These are phyloP conservation scores for Musca domestica DNA, from an alignment of 1,140 invertebrate genomes.

Conservation along the genomic window DNA sequence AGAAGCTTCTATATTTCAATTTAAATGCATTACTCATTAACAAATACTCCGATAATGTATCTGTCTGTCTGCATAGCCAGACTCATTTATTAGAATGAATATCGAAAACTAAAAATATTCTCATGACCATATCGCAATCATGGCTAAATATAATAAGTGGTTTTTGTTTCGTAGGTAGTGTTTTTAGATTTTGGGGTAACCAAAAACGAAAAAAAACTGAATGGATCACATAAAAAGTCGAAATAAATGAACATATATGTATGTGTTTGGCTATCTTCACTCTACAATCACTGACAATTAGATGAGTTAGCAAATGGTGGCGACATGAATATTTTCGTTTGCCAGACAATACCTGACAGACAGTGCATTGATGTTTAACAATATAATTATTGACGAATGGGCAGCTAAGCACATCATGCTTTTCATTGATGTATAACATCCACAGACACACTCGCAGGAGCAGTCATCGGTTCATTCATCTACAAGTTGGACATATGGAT, in stretches of 20 bases:
- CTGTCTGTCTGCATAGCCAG: no score
- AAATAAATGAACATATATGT: no score
- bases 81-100: no score
- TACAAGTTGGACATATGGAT: no score
- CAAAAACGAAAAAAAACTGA: not conserved
- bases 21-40: no score
- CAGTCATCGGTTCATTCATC: no score
- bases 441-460: no score
- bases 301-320: conserved; percentile 5
- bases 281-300: conserved; percentile 25
- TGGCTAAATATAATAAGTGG: conserved; percentile 7
- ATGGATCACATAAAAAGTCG: conserved; percentile 2
- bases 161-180: conserved; percentile 3
- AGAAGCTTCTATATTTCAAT: no score
- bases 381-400: conserved; percentile 19
- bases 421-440: no score
- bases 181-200: conserved; percentile 7
- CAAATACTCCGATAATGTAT: no score
- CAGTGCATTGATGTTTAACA: conserved; percentile 4
- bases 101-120: no score
- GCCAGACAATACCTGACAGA: not conserved
- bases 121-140: not conserved
- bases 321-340: not conserved
- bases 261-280: conserved; percentile 12
- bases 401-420: no score